These are phyloP conservation scores for Dasyurus viverrinus DNA, from an alignment of 2,113 vertebrate genomes.

Conservation along the genomic window DNA sequence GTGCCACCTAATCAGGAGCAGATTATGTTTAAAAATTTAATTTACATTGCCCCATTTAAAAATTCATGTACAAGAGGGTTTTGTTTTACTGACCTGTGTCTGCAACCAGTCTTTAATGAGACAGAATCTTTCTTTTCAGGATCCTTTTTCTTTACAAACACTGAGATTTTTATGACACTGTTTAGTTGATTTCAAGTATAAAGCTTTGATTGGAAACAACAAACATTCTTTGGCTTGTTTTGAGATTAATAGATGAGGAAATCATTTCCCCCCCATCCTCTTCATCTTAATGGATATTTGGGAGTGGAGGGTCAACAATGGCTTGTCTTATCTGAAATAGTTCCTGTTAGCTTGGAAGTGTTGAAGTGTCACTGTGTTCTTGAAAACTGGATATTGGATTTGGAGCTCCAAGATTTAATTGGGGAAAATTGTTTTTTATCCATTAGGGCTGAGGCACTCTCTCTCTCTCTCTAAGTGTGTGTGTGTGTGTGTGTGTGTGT, in stretches of 20 bases:
- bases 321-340: neutral
- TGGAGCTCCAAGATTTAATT: neutral
- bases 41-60: neutral
- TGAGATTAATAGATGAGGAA: neutral
- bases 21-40: constrained; percentile 5
- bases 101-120: neutral
- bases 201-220: neutral
- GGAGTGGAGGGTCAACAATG: neutral
- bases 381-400: neutral
- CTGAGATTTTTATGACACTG: neutral
- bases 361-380: neutral
- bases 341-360: neutral
- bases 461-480: too few species aligned
- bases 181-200: neutral
- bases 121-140: constrained; percentile 7
- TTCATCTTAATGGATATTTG: neutral
- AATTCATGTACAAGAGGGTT: neutral
- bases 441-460: neutral
- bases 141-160: neutral
- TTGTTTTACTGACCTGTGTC: neutral
- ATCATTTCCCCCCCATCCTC: neutral
- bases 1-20: constrained; percentile 7
- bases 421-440: constrained; percentile 4
- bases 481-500: too few species aligned
- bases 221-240: neutral